Evolutionary conservation across 1,140 invertebrate genomes (phyloP), one percentile per base, ranked within the genome.

Genomic region (Tetramorium simillimum): DNA sequence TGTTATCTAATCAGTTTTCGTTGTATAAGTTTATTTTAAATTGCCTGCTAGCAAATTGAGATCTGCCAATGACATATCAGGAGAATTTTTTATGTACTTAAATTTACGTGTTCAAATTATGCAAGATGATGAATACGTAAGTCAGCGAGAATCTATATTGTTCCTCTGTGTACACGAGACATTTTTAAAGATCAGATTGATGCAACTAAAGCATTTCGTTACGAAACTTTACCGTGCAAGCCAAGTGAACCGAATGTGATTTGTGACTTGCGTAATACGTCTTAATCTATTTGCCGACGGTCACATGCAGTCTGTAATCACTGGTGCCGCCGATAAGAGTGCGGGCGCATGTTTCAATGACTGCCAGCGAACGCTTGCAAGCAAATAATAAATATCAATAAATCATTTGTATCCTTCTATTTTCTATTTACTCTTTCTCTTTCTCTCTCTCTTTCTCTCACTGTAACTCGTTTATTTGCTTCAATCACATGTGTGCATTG

Each of bases 301-400:
- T 85, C 82, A 69, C 82, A 78, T 69, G 49, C 37, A 28, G 62
- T 33, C 21, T 65, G 73, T 78, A 85, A 85, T 85, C 73, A 37
- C 12, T 77, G 7, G 37, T 14, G 24, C 49, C 10, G 72, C 43
- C 4, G 82, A 85, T 85, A 85, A 78, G 33, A 85, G 3, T 9
- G 40, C 53, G 18, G 16, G 53, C 24, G 62, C 28, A 70, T 24
- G 10, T 37, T 49, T 33, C 69, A 60, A 81, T 43, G 46, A 40
- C 21, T 69, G 49, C 9, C 9, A 4, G 24, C 33, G 62, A 40
- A 14, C 18, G 16, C 33, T 51, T 12, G 46, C 16, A 2, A n/a
- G 49, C 37, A 56, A 81, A 72, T 72, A 81, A 81, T 70, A 82
- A 82, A 62, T 62, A 73, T 37, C 37, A 46, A 73, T 73, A 75